Evolutionary conservation across 1,140 invertebrate genomes (phyloP).

Genomic region (Drosophila sucinea): DNA sequence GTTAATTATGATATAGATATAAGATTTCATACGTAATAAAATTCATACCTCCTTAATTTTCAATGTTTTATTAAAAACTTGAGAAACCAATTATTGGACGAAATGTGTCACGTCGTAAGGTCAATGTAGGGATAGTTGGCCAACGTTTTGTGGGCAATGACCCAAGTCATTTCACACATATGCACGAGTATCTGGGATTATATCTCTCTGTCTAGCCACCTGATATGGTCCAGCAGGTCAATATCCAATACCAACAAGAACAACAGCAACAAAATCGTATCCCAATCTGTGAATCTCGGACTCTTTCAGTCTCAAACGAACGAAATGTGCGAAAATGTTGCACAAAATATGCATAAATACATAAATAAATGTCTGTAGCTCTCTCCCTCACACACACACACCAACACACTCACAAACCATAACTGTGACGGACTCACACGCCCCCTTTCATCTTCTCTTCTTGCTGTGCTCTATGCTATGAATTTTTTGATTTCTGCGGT

Average conservation of each 20-base stretch:
- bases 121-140: background rate
- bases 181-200: background rate
- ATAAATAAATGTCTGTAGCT: constrained; percentile 70
- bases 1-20: too few species aligned
- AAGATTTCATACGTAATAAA: too few species aligned
- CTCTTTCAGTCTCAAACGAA: constrained; percentile 11
- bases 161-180: background rate
- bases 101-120: background rate
- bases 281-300: constrained; percentile 46
- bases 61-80: background rate
- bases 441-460: background rate
- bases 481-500: constrained; percentile 66
- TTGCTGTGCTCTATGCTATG: constrained; percentile 17
- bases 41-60: too few species aligned
- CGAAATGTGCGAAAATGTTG: constrained; percentile 57
- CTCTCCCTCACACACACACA: constrained; percentile 11
- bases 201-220: background rate
- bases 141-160: background rate
- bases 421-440: constrained; percentile 30
- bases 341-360: constrained; percentile 77
- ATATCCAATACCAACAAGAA: constrained; percentile 15
- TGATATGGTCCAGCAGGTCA: background rate
- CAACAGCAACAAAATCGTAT: constrained; percentile 18
- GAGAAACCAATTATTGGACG: background rate
- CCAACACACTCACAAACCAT: constrained; percentile 10